Conservation (phyloP, 2,113 vertebrate species). For the Eonycteris spelaea region DNA sequence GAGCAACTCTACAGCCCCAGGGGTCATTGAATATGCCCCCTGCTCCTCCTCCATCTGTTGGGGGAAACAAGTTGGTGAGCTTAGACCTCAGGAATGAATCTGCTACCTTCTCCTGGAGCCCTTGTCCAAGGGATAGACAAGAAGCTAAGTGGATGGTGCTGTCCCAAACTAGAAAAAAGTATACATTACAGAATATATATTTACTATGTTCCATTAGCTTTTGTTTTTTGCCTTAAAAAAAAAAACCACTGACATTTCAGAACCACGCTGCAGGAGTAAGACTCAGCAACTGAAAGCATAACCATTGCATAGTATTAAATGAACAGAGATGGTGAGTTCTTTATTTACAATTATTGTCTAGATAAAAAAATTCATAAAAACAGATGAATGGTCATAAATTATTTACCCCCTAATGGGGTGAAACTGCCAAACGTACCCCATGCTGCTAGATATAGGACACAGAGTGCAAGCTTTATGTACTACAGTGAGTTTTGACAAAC, state of each 20-base stretch:
- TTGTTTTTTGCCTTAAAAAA: constrained; percentile 41
- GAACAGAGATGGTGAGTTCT: constrained; percentile 99
- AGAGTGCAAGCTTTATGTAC: constrained; percentile 93
- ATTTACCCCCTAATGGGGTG: constrained; percentile 96
- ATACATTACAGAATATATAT: constrained; percentile 88
- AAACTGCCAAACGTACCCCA: constrained; percentile 96
- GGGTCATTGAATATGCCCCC: not conserved
- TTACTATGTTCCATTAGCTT: not conserved
- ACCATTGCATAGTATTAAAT: constrained; percentile 99
- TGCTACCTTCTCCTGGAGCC: constrained; percentile 87
- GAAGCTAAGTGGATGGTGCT: constrained; percentile 88
- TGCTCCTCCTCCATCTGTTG: not conserved
- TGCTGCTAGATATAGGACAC: constrained; percentile 99
- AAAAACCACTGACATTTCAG: constrained; percentile 94
- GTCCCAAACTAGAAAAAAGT: constrained; percentile 90
- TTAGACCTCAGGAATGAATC: constrained; percentile 80
- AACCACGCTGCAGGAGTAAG: constrained; percentile 90
- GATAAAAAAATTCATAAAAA: constrained; percentile 99
- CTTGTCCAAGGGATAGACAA: constrained; percentile 85
- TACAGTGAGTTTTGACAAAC: constrained; percentile 88
- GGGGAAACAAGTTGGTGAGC: constrained; percentile 72
- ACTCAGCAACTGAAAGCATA: constrained; percentile 94
- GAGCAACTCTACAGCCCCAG: not conserved
- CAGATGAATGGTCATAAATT: constrained; percentile 97
- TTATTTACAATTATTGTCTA: constrained; percentile 99